Evolutionary conservation across 2,113 vertebrate species (phyloP), one percentile per base, ranked within the genome.

Genomic region (Pterocles burchelli): DNA sequence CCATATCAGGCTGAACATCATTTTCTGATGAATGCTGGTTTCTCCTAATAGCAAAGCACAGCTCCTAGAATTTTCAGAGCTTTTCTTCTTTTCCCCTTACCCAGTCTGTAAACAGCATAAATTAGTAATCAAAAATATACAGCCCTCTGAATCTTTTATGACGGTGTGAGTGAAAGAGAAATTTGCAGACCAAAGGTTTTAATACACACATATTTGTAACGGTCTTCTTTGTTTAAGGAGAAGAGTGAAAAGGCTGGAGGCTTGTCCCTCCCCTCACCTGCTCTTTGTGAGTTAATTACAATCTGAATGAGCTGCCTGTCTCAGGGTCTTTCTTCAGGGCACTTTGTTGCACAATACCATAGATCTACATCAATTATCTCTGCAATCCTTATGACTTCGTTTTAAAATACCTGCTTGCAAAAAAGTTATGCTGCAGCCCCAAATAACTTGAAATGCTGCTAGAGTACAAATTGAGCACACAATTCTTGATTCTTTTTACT

Each of bases 101-200:
- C 51, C 45, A 55, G 34, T 62, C 95, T 90, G 86, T 91, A 92
- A 96, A 85, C 76, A 95, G 79, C 89, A 91, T 94, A 97, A 96
- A 95, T 97, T 80, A 96, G 94, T 92, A 96, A 97, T 96, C 93
- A 87, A 93, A 96, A 95, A 94, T 93, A 95, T 84, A 96, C 85
- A 94, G 92, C 77, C 89, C 89, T 92, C 85, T 90, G 86, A 97
- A 96, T 95, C 84, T 96, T 97, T 94, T 55, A 73, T 89, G 86
- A 96, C 31, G 38, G 90, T 91, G 76, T 92, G 85, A 91, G 80
- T 24, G 14, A 75, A 81, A 95, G 80, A 95, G 87, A 96, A 86
- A 85, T 86, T 89, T 48, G 71, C 89, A 74, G 82, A 61, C 68
- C 70, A 61, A 78, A 84, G 55, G 82, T 82, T 93, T 84, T 92